Conservation (phyloP, 2,797 vertebrate species). For the Lagocephalus sceleratus region DNA sequence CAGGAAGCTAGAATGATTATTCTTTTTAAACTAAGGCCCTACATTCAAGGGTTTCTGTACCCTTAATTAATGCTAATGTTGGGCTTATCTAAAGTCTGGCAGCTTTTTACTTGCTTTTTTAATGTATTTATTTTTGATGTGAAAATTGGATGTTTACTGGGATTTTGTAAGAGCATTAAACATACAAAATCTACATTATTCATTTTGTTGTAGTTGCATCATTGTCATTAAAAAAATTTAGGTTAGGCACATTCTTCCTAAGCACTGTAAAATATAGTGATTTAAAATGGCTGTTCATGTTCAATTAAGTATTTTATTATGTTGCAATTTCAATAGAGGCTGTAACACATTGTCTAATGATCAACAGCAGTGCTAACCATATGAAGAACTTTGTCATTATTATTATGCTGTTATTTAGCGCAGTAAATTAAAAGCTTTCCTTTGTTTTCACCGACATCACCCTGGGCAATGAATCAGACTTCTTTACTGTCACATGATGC, state of each 20-base stretch:
- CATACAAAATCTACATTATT: constrained; percentile 24
- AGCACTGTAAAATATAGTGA: constrained; percentile 5
- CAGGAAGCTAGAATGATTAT: constrained; percentile 4
- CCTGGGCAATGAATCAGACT: constrained; percentile 19
- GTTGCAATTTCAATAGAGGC: constrained; percentile 18
- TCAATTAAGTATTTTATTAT: background rate
- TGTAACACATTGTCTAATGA: constrained; percentile 2
- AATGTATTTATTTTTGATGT: background rate
- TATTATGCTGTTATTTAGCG: constrained; percentile 5
- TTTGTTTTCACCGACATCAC: constrained; percentile 14
- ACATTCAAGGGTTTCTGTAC: constrained; percentile 37
- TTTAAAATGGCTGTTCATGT: constrained; percentile 1
- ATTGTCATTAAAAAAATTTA: background rate
- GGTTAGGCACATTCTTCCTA: background rate
- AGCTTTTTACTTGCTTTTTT: background rate
- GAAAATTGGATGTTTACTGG: constrained; percentile 5
- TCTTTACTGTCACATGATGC: constrained; percentile 25
- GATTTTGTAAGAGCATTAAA: constrained; percentile 16
- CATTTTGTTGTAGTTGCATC: constrained; percentile 14
- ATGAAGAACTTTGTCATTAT: background rate
- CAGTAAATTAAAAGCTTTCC: constrained; percentile 38
- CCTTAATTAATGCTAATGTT: constrained; percentile 46
- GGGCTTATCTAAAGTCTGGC: constrained; percentile 9
- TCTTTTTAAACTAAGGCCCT: constrained; percentile 35
- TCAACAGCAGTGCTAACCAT: background rate